Evolutionary conservation across 2,888 invertebrate genomes (phyloP).

Genomic region (Electrophaes corylata): DNA sequence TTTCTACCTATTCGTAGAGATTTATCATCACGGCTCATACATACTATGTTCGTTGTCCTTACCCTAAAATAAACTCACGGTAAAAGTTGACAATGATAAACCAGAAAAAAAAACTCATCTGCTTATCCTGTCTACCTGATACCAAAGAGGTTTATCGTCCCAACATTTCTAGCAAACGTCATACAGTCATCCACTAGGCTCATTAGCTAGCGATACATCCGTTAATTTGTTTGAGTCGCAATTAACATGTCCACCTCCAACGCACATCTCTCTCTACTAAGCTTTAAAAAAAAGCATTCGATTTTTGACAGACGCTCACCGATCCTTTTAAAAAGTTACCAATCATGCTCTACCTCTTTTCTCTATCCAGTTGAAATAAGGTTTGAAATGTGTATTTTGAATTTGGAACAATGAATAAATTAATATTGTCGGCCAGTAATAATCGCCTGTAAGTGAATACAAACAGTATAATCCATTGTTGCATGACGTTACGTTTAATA

Average conservation of each 20-base stretch:
- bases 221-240: slow-evolving; percentile 80
- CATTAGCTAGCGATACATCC: slow-evolving; percentile 74
- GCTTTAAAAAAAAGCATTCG: slow-evolving; percentile 46
- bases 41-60: too few species aligned
- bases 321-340: slow-evolving; percentile 48
- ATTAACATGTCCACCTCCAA: slow-evolving; percentile 74
- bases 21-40: too few species aligned
- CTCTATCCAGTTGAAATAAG: slow-evolving; percentile 45
- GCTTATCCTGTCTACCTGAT: slow-evolving; percentile 24
- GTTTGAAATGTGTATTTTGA: slow-evolving; percentile 40
- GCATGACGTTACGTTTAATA: slow-evolving; percentile 52
- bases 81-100: not conserved
- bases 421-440: slow-evolving; percentile 47
- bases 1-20: too few species aligned
- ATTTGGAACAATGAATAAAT: slow-evolving; percentile 36
- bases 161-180: slow-evolving; percentile 26
- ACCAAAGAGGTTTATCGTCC: slow-evolving; percentile 31
- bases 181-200: slow-evolving; percentile 51
- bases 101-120: slow-evolving; percentile 9
- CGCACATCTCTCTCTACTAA: slow-evolving; percentile 53
- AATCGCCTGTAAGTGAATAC: slow-evolving; percentile 54
- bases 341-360: slow-evolving; percentile 37
- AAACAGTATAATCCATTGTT: slow-evolving; percentile 53
- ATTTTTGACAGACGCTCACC: slow-evolving; percentile 51
- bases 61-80: too few species aligned